phyloP scores from a whole-genome alignment of 2,113 vertebrate species.

The Hyperopisus bebe region DNA sequence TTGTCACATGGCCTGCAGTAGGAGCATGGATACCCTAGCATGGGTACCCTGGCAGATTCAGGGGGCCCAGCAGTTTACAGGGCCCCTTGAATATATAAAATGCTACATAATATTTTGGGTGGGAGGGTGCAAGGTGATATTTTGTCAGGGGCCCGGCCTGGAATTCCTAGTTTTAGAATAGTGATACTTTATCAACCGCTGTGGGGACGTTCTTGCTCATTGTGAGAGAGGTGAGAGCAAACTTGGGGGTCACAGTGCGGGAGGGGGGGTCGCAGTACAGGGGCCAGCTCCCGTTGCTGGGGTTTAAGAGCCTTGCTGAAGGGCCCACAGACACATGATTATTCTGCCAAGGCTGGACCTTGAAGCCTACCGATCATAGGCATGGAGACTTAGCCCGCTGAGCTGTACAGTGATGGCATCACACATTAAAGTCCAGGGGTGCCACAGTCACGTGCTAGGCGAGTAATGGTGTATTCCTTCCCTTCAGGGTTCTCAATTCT shows the following conservation, averaged over 20 bases:
- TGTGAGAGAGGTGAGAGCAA: background rate
- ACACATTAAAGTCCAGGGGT: background rate
- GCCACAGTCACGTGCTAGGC: background rate
- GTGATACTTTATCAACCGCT: background rate
- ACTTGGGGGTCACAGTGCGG: background rate
- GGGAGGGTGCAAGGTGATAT: background rate
- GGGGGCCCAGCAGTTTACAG: background rate
- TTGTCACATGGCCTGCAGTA: background rate
- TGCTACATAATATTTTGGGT: background rate
- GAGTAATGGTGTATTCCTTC: constrained; percentile 26
- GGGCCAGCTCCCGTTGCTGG: background rate
- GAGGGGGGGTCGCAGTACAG: too few relatives aligned
- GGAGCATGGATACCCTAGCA: background rate
- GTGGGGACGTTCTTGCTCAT: background rate
- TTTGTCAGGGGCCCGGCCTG: background rate
- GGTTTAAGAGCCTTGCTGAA: background rate
- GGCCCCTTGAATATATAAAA: background rate
- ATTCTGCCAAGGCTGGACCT: background rate
- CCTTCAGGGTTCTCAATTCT: constrained; percentile 90
- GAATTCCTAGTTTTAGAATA: background rate
- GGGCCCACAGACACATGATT: background rate
- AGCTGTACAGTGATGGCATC: background rate
- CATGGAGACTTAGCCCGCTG: background rate
- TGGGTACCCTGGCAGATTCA: background rate
- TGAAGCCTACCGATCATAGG: background rate